Conservation (phyloP, 2,797 vertebrate species). For the Rhadinocentrus ornatus region DNA sequence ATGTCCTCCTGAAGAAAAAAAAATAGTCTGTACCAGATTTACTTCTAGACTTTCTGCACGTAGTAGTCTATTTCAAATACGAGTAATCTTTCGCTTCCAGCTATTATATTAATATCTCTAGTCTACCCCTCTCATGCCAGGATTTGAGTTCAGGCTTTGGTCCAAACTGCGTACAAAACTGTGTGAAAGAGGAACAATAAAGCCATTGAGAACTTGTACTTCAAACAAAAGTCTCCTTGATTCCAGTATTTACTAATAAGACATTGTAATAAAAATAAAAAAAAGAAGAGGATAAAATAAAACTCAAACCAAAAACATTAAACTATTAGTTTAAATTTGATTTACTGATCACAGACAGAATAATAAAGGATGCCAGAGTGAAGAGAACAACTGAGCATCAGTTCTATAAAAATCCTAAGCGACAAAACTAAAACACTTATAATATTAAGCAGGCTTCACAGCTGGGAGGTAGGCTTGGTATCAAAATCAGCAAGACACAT, state of each 20-base stretch:
- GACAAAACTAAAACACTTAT: too few relatives aligned
- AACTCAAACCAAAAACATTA: not conserved
- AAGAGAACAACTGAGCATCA: too few relatives aligned
- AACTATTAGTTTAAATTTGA: not conserved
- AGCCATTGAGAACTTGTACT: not conserved
- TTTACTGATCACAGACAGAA: not conserved
- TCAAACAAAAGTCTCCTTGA: not conserved
- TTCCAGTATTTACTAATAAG: not conserved
- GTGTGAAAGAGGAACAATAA: not conserved
- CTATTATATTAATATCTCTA: not conserved
- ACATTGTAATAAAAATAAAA: not conserved
- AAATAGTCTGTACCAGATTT: not conserved
- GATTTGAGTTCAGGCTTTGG: not conserved
- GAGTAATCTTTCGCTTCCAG: not conserved
- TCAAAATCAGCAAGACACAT: too few relatives aligned
- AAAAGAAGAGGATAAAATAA: not conserved
- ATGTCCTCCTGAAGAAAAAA: conserved; percentile 91
- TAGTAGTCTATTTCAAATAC: not conserved
- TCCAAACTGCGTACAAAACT: not conserved
- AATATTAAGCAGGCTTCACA: too few relatives aligned
- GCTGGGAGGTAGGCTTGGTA: too few relatives aligned
- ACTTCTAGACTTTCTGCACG: not conserved
- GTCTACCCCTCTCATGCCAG: not conserved
- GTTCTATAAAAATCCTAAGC: too few relatives aligned
- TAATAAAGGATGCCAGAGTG: too few relatives aligned